Evolutionary conservation across 92 coral and sea anemone genomes (phyloP).

Genomic region (Bergia sp.): DNA sequence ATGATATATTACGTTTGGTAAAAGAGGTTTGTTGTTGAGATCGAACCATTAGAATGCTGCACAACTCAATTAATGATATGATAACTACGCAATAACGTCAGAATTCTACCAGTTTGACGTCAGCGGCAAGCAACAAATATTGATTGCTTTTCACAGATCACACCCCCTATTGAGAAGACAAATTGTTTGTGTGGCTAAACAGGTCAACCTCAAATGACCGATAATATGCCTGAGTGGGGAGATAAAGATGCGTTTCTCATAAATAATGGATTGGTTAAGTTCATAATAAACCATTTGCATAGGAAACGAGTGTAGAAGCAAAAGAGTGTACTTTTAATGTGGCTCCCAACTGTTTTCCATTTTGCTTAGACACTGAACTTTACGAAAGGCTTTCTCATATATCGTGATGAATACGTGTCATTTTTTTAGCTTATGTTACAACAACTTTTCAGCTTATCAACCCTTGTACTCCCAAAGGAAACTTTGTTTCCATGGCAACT

Average conservation of each 20-base stretch:
- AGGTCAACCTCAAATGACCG: background rate
- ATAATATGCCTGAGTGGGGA: background rate
- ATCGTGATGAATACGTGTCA: no score
- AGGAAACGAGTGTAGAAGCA: background rate
- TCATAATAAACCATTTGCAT: background rate
- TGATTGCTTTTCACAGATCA: background rate
- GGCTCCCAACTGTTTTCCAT: no score
- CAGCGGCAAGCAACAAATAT: background rate
- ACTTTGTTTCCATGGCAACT: no score
- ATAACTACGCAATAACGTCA: background rate
- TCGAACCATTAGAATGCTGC: background rate
- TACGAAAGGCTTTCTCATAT: no score
- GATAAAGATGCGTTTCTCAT: background rate
- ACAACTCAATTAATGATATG: background rate
- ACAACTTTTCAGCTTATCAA: no score
- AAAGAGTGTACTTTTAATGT: no score
- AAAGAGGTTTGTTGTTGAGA: background rate
- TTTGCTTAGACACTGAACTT: no score
- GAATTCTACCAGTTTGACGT: background rate
- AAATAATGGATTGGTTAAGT: background rate
- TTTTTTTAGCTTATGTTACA: no score
- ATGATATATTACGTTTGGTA: no score
- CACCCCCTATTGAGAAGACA: background rate
- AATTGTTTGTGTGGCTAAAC: background rate
- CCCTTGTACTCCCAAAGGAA: no score